These are phyloP conservation scores for Pachypanchax playfairii DNA, from an alignment of 2,113 vertebrate species.

Conservation along the genomic window DNA sequence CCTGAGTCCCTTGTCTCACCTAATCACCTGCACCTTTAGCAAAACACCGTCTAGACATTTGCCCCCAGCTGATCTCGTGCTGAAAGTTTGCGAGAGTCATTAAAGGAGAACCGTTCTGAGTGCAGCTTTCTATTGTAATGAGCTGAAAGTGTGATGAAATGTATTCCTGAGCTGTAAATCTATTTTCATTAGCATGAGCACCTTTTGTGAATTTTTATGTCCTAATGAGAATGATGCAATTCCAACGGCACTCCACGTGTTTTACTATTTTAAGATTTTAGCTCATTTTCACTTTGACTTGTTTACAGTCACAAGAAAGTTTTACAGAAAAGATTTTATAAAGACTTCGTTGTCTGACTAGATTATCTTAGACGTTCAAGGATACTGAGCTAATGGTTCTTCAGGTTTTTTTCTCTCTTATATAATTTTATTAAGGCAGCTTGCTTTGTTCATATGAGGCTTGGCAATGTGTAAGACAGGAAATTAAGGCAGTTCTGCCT, in stretches of 20 bases:
- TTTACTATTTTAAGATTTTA: slow-evolving; percentile 12
- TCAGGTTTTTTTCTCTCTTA: background rate
- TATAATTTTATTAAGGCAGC: background rate
- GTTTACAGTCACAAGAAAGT: background rate
- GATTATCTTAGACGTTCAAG: slow-evolving; percentile 3
- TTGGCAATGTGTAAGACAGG: background rate
- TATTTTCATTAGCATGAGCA: slow-evolving; percentile 53
- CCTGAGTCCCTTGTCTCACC: slow-evolving; percentile 48
- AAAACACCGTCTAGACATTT: slow-evolving; percentile 57
- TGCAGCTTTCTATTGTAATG: slow-evolving; percentile 36
- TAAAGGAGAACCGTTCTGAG: slow-evolving; percentile 45
- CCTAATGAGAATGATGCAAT: slow-evolving; percentile 56
- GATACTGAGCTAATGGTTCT: background rate
- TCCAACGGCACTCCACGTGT: slow-evolving; percentile 24
- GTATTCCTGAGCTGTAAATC: slow-evolving; percentile 39
- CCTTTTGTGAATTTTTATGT: slow-evolving; percentile 47
- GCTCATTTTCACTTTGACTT: slow-evolving; percentile 23
- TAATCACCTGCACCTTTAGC: slow-evolving; percentile 64
- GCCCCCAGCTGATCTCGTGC: slow-evolving; percentile 35
- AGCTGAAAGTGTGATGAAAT: slow-evolving; percentile 55
- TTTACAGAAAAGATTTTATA: background rate
- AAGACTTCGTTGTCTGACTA: background rate
- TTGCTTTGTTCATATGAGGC: background rate
- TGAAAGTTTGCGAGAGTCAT: slow-evolving; percentile 43
- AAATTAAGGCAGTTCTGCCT: too few relatives aligned